Base-by-base conservation (phyloP, 1,140 invertebrate species). In the Physella acuta region DNA sequence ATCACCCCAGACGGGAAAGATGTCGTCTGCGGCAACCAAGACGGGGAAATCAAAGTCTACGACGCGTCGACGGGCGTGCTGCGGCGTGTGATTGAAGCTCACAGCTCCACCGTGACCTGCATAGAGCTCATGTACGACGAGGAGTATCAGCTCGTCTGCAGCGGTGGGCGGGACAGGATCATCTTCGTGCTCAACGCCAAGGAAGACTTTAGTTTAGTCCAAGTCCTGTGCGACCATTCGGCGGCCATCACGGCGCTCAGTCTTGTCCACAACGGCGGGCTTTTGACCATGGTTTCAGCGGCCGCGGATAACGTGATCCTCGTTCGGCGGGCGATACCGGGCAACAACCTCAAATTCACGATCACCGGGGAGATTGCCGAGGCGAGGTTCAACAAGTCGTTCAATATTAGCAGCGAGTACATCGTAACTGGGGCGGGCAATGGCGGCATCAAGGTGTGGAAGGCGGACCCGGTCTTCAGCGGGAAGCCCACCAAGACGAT, bases 21-120 rank as follows among this genome's bases (percentile, higher is more conserved):
- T 31, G 39, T 68, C 2, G 55, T 68, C 11, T 59, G 55, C 26
- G 66, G 66, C 0, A 60, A 68, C 39, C 37, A 60, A 16, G 34
- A 33, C 1, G 66, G 66, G n/a, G 66, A 68, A 30, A 68, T 68
- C 14, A 68, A 68, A 33, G 66, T 68, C 17, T 68, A 68, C 56
- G 66, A 68, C 5, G 55, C 56, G 3, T 39, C 66, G 1, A 49
- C 66, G 37, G 66, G 66, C 0, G 49, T 68, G 4, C 24, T 68
- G 14, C 31, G 39, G n/a, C 55, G 56, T 1, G 66, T 68, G 1
- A 68, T 68, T 17, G 66, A 68, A 34, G 66, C 66, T 0, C 66
- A 68, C 66, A 68, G 37, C 26, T 31, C 66, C 5, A 34, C 55
- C 17, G 66, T 68, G 4, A 68, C 56, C n/a, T 68, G 39, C 28